Evolutionary conservation across 2,113 vertebrate genomes (phyloP).

Genomic region (Spheniscus mendiculus): DNA sequence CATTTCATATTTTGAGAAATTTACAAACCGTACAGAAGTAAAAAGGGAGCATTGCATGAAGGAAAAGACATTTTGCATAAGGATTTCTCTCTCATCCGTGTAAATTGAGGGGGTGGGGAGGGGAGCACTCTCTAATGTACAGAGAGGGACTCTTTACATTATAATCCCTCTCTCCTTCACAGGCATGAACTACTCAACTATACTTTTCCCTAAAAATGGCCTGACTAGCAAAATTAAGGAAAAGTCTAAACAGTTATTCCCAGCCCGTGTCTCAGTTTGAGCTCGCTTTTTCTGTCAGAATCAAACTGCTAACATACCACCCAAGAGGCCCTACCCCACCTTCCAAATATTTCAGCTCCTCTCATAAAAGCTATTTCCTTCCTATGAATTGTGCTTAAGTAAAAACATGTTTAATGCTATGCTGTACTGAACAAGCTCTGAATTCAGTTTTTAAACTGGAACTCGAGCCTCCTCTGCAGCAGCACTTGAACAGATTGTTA

Average conservation of each 20-base stretch:
- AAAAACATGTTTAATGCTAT: neutral
- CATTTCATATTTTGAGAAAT: neutral
- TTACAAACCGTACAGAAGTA: too few relatives aligned
- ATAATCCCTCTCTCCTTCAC: neutral
- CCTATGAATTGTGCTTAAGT: neutral
- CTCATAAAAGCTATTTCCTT: neutral
- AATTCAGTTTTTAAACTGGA: neutral
- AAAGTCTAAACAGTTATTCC: neutral
- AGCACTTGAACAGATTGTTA: neutral
- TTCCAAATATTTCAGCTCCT: neutral
- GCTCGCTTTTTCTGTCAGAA: neutral
- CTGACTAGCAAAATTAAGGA: neutral
- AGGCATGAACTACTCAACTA: neutral
- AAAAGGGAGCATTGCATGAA: neutral
- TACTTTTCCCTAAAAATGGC: neutral
- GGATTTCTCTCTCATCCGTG: neutral
- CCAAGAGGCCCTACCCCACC: neutral
- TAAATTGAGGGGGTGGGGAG: rapidly evolving
- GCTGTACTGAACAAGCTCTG: neutral
- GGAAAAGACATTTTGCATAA: neutral
- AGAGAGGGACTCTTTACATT: neutral
- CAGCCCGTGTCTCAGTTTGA: neutral
- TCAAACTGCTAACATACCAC: neutral
- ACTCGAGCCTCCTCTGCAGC: neutral
- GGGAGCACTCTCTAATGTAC: neutral